These are phyloP conservation scores for Ichneumon xanthorius DNA, from an alignment of 2,888 invertebrate genomes.

Conservation along the genomic window DNA sequence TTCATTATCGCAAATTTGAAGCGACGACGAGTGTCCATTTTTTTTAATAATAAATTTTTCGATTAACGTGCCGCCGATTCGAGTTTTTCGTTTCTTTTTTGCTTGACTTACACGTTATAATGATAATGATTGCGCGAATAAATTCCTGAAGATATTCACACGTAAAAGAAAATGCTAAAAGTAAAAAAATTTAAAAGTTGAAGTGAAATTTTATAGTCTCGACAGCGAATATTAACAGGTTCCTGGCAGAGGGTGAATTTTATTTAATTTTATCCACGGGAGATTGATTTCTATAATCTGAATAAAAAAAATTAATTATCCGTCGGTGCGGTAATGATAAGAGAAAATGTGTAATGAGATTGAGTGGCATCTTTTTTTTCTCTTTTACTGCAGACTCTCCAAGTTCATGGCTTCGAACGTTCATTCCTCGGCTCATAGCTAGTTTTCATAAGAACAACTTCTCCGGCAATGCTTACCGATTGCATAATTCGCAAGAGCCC, in stretches of 20 bases:
- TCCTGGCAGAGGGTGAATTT: background rate
- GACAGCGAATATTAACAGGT: background rate
- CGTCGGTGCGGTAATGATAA: background rate
- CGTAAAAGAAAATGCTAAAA: background rate
- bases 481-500: slow-evolving; percentile 20
- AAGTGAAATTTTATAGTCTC: background rate
- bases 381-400: background rate
- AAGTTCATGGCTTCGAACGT: slow-evolving; percentile 22
- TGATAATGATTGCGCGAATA: background rate
- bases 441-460: slow-evolving; percentile 2
- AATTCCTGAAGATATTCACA: background rate
- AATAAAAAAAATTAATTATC: background rate
- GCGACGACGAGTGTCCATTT: background rate
- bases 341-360: background rate
- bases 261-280: background rate
- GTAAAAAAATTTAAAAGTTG: background rate
- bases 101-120: background rate
- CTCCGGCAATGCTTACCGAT: slow-evolving; percentile 7
- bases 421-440: slow-evolving; percentile 1
- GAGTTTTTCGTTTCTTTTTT: background rate
- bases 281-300: background rate
- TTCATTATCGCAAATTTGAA: background rate
- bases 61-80: background rate
- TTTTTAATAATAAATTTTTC: background rate
- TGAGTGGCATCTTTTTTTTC: background rate